Evolutionary conservation across 1,140 invertebrate species (phyloP), one percentile per base, ranked within the genome.

Genomic region (Micrasema longulum): DNA sequence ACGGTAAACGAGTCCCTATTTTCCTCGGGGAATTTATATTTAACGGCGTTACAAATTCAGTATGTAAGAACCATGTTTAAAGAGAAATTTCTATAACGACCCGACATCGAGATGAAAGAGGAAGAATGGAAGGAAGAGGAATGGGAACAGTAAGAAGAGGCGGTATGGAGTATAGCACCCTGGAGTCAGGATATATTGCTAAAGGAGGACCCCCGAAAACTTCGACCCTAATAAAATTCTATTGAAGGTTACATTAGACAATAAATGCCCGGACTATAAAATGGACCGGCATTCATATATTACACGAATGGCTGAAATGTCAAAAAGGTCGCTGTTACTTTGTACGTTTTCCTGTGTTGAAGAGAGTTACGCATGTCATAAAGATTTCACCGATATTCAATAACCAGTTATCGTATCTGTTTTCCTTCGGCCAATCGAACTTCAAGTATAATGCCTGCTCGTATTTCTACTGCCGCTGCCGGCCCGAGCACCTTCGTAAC

Each of bases 211-310:
- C 55, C 55, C 35, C 4, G 3, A 31, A 60, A 60, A 60, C 55
- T 60, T 60, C 36, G 23, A 64, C 60, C 60, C 41, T 64, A 64
- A 64, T 64, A 64, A 64, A 64, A 64, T 64, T 64, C 60, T 64
- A 64, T 64, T 64, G 60, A 45, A 64, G 60, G 60, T 64, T 64
- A 64, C 60, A 64, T 64, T 64, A 64, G 60, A 64, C 60, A 64
- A 64, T 64, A 64, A 64, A 64, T 64, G 60, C 60, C 60, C 60
- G 6, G 23, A 64, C 60, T 64, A 64, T 64, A 64, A 64, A 64
- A 64, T 47, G 60, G 60, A 45, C 60, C 43, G 60, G 60, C 43
- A 36, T 64, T 64, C 60, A 41, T 64, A 64, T 64, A 45, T 64
- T 41, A 64, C 38, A 20, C 11, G 23, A 64, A 64, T 64, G 60